These are phyloP conservation scores for Riparia riparia DNA, from an alignment of 2,113 vertebrate species.

Conservation along the genomic window DNA sequence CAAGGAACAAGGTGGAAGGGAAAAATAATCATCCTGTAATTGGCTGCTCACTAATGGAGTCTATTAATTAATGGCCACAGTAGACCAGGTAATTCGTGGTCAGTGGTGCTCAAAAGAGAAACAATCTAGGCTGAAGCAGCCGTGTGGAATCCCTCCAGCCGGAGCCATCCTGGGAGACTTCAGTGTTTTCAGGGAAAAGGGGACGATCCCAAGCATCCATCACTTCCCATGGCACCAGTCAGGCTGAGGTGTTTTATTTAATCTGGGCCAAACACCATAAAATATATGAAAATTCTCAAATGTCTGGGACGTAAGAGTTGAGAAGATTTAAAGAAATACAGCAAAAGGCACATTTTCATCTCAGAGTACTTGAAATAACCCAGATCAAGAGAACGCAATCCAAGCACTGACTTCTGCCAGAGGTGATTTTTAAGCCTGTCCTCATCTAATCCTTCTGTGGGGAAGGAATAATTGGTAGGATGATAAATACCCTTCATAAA, in stretches of 20 bases:
- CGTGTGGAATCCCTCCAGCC: background rate
- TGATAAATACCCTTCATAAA: background rate
- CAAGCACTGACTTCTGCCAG: background rate
- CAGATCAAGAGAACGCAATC: background rate
- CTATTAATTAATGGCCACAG: conserved; percentile 68
- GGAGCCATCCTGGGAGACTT: background rate
- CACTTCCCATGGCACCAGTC: rapidly evolving
- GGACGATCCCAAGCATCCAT: background rate
- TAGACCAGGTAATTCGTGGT: conserved; percentile 71
- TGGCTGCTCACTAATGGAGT: conserved; percentile 69
- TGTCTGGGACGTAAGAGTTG: background rate
- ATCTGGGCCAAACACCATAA: background rate
- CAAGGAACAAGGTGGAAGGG: background rate
- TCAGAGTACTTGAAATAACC: background rate
- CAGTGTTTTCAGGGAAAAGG: background rate
- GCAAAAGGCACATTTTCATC: background rate
- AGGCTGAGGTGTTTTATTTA: background rate
- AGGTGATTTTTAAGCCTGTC: background rate
- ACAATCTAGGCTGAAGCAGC: conserved; percentile 39
- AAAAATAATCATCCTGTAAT: conserved; percentile 60
- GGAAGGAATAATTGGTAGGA: background rate
- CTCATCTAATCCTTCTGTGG: background rate
- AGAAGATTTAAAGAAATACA: background rate
- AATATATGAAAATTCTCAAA: background rate
- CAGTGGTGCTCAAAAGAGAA: conserved; percentile 74